phyloP scores from a whole-genome alignment of 2,113 vertebrate species.

The Benitochromis conjunctus region DNA sequence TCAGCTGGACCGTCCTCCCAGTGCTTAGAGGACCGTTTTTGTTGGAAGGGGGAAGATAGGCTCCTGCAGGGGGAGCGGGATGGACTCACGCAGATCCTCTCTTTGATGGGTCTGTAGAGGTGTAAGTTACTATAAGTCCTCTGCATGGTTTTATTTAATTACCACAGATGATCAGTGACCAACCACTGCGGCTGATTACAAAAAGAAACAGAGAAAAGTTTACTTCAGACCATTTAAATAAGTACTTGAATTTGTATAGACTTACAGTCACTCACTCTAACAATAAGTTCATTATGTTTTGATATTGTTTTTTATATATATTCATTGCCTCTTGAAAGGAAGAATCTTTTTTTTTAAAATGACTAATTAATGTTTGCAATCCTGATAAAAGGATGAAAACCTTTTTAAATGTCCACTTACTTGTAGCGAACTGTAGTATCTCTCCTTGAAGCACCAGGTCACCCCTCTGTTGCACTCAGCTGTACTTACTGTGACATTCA shows the following conservation, averaged over 20 bases:
- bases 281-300: background rate
- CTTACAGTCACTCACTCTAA: background rate
- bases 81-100: constrained; percentile 79
- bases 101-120: constrained; percentile 75
- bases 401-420: background rate
- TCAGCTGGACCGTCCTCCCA: constrained; percentile 62
- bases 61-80: constrained; percentile 72
- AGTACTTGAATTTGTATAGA: background rate
- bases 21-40: constrained; percentile 63
- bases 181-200: background rate
- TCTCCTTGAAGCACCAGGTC: background rate
- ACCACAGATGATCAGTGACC: background rate
- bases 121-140: constrained; percentile 71
- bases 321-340: background rate
- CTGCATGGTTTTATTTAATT: constrained; percentile 74
- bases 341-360: background rate
- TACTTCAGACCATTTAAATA: background rate
- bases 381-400: background rate
- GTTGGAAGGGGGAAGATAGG: constrained; percentile 51
- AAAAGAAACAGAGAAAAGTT: background rate
- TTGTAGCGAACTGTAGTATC: background rate
- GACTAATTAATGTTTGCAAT: background rate
- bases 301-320: background rate
- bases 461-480: background rate
- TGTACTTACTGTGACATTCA: background rate